Percentiles rank a stretch among this genome's conserved stretches.
Evolutionary conservation across 1,140 invertebrate genomes (phyloP).

Genomic region (Procambarus virginalis): DNA sequence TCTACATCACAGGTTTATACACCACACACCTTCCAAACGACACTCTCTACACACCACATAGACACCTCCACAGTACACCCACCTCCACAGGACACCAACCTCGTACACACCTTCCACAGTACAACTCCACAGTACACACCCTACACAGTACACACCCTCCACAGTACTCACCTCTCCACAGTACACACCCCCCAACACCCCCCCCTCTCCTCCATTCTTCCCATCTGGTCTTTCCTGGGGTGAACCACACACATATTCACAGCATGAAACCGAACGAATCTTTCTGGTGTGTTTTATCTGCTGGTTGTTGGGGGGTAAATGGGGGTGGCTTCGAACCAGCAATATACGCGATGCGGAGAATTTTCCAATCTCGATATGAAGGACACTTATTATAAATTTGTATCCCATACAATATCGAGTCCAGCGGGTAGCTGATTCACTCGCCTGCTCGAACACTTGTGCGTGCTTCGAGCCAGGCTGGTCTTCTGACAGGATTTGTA

Average conservation of each 20-base stretch:
- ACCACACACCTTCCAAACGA: no score
- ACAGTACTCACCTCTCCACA: neutral
- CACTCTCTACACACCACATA: no score
- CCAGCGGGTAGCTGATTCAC: neutral
- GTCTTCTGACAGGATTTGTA: no score
- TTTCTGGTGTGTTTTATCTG: neutral
- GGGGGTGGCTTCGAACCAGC: neutral
- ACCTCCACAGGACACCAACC: no score
- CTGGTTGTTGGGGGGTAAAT: no score
- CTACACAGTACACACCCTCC: neutral
- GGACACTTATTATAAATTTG: constrained; percentile 18
- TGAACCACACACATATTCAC: neutral
- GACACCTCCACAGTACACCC: no score
- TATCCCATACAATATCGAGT: neutral
- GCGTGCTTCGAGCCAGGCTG: no score
- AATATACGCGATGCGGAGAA: neutral
- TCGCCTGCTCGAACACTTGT: neutral
- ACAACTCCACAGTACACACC: neutral
- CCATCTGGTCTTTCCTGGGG: no score
- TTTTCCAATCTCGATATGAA: constrained; percentile 3
- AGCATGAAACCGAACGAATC: neutral
- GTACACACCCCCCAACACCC: no score
- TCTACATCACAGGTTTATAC: no score
- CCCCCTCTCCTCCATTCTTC: no score
- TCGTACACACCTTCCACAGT: no score